Evolutionary conservation across 2,797 vertebrate genomes (phyloP), one percentile per base, ranked within the genome.

Genomic region (Dermochelys coriacea): DNA sequence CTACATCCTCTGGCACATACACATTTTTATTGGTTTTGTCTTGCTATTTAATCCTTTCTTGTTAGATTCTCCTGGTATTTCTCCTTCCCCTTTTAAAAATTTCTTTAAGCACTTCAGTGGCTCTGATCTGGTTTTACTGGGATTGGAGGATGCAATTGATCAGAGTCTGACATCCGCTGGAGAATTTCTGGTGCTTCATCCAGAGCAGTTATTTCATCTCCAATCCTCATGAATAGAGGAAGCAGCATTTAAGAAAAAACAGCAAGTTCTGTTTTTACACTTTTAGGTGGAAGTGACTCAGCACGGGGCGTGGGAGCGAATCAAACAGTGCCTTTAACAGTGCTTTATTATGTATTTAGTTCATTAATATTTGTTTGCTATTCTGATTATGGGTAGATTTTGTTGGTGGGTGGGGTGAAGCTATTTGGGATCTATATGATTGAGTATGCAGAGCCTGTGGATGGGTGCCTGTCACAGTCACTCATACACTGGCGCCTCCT

Each of bases 211-310:
- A 27, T 74, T 71, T 74, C 41, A 82, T 41, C 78, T 87, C 59
- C 19, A 25, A 41, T 79, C 92, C 90, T 89, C n/a, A 83, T 90
- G 89, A 85, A 37, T 68, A 61, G 84, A 75, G 85, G 90, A 94
- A 45, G 25, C 41, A 74, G 51, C 37, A 51, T 80, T 83, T 27
- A 75, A 78, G 82, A 87, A 94, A 27, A 50, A 50, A 64, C 15
- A 27, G 68, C 37, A 21, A 19, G 8, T 29, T 11, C 27, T 23
- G 41, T 2, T 1, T 55, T 57, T 91, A 50, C 75, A 83, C n/a
- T 12, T 34, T n/a, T 18, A 74, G 45, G 71, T 6, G n/a, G 7
- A 50, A 6, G 4, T 5, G 12, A 80, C 27, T 89, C 74, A 83
- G 86, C 79, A 77, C 50, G 82, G 51, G 45, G 21, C 47, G n/a